phyloP scores from a whole-genome alignment of 2,797 vertebrate species.

The Mycteria americana region DNA sequence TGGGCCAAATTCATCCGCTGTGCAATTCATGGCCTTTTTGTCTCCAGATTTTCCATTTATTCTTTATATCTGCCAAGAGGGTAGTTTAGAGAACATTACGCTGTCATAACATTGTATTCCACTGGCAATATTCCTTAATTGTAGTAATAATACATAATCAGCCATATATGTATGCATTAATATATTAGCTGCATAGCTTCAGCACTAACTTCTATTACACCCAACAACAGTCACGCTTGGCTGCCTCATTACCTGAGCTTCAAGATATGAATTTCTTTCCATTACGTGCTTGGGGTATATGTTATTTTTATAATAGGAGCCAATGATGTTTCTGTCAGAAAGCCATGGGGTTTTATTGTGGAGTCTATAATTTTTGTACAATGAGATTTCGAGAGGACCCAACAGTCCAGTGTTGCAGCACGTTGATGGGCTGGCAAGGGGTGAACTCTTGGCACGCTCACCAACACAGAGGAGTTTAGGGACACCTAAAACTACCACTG shows the following conservation, averaged over 20 bases:
- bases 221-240: not conserved
- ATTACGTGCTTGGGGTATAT: not conserved
- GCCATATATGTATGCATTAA: not conserved
- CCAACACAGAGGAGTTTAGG: not conserved
- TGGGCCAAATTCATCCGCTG: not conserved
- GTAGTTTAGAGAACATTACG: conserved; percentile 51
- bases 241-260: not conserved
- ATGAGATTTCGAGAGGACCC: not conserved
- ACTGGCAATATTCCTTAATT: conserved; percentile 50
- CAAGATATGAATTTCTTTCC: not conserved
- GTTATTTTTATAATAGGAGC: not conserved
- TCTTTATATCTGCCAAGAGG: conserved; percentile 51
- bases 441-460: not conserved
- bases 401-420: rapidly evolving
- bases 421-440: not conserved
- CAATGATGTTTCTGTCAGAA: not conserved
- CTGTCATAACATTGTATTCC: conserved; percentile 56
- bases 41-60: conserved; percentile 35
- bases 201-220: not conserved
- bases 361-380: not conserved
- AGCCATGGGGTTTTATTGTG: not conserved
- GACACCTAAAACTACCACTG: not conserved
- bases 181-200: not conserved
- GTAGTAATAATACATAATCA: conserved; percentile 63
- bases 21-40: not conserved